phyloP scores from a whole-genome alignment of 2,888 invertebrate genomes.

The Drosophila kokeensis region DNA sequence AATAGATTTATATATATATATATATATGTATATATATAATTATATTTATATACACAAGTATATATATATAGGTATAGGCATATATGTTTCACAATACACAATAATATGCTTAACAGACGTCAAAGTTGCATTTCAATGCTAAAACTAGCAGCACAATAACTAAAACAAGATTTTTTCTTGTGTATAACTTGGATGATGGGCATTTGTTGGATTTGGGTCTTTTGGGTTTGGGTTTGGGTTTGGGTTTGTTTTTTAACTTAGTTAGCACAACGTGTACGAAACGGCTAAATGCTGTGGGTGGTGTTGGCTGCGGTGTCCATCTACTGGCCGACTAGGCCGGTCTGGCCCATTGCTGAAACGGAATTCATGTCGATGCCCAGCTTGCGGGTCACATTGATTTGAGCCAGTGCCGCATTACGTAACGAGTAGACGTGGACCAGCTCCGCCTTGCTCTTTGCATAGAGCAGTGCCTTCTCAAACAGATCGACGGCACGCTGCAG shows the following conservation, averaged over 20 bases:
- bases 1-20: slow-evolving; percentile 21
- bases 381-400: slow-evolving; percentile 92
- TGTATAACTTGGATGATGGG: slow-evolving; percentile 54
- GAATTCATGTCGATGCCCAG: slow-evolving; percentile 88
- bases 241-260: slow-evolving; percentile 20
- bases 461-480: slow-evolving; percentile 94
- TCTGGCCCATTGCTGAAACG: slow-evolving; percentile 79
- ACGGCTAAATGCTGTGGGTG: slow-evolving; percentile 35
- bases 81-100: slow-evolving; percentile 20
- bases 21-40: slow-evolving; percentile 7
- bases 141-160: slow-evolving; percentile 62
- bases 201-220: slow-evolving; percentile 6
- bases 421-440: slow-evolving; percentile 96
- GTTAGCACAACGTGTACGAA: slow-evolving; percentile 18
- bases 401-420: slow-evolving; percentile 95
- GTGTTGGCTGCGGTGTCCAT: background rate
- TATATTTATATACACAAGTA: slow-evolving; percentile 6
- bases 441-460: slow-evolving; percentile 94
- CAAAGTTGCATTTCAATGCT: slow-evolving; percentile 39
- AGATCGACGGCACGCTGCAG: slow-evolving; percentile 92
- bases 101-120: slow-evolving; percentile 22
- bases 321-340: slow-evolving; percentile 56
- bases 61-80: slow-evolving; percentile 6
- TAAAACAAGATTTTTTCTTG: slow-evolving; percentile 62
- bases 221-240: background rate